A percentile compares a stretch with the other conserved stretches of the same genome.
Evolutionary conservation across 2,797 vertebrate species (phyloP).

Genomic region (Gymnocypris eckloni): DNA sequence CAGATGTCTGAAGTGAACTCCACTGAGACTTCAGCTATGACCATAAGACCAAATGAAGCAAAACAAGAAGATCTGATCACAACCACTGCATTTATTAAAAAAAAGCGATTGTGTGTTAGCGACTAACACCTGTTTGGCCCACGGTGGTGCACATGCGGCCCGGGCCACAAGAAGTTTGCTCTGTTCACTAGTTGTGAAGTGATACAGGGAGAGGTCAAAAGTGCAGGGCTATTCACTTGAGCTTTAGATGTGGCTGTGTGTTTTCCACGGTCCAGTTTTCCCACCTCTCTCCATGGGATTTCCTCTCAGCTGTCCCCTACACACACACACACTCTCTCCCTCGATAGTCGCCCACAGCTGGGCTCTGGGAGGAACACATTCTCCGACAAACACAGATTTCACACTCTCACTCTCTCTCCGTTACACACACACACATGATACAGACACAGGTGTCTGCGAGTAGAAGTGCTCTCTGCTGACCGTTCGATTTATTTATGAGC

Average conservation of each 20-base stretch:
- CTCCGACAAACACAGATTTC: constrained; percentile 83
- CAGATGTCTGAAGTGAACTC: constrained; percentile 76
- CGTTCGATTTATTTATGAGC: constrained; percentile 64
- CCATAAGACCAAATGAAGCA: constrained; percentile 31
- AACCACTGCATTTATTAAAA: constrained; percentile 43
- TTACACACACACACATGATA: constrained; percentile 56
- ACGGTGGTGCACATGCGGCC: not conserved
- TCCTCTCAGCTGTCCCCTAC: constrained; percentile 87
- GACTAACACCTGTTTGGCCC: constrained; percentile 25
- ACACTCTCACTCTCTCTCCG: constrained; percentile 69
- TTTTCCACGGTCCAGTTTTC: constrained; percentile 65
- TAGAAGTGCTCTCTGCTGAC: constrained; percentile 65
- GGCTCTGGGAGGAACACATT: constrained; percentile 78
- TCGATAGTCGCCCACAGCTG: constrained; percentile 93
- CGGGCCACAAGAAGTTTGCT: not conserved
- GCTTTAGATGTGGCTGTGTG: constrained; percentile 68
- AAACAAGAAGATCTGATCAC: constrained; percentile 21
- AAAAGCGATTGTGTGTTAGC: constrained; percentile 38
- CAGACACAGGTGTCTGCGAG: constrained; percentile 75
- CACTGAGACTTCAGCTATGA: constrained; percentile 50
- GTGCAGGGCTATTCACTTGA: constrained; percentile 70
- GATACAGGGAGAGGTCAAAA: constrained; percentile 64
- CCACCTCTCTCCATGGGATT: constrained; percentile 75
- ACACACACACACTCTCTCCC: constrained; percentile 71
- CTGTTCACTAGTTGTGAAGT: not conserved